Conservation (phyloP, 2,888 invertebrate genomes). For the Hypselothyrea guttata region DNA sequence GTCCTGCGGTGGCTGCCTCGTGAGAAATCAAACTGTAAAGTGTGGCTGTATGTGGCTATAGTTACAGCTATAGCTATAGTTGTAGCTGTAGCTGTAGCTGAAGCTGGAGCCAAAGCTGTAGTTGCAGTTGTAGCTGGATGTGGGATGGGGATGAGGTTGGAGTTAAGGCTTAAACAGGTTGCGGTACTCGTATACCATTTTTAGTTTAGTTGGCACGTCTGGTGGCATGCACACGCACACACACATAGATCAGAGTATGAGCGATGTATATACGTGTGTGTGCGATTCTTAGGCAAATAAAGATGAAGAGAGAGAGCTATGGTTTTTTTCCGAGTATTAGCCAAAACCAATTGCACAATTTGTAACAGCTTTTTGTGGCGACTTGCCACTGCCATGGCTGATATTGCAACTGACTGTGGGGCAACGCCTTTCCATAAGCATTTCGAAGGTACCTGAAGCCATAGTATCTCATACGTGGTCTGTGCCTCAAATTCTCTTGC, state of each 20-base stretch:
- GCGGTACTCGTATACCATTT: conserved; percentile 74
- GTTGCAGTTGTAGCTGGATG: conserved; percentile 17
- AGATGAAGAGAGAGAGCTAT: not conserved
- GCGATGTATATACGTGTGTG: not conserved
- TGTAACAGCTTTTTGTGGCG: conserved; percentile 71
- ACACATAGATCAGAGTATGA: not conserved
- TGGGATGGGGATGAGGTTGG: conserved; percentile 17
- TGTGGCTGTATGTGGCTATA: conserved; percentile 60
- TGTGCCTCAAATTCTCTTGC: conserved; percentile 11
- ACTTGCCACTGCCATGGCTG: conserved; percentile 33
- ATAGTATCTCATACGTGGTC: not conserved
- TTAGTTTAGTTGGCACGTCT: conserved; percentile 62
- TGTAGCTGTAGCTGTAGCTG: conserved; percentile 24
- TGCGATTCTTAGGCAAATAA: not conserved
- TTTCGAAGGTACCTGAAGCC: conserved; percentile 16
- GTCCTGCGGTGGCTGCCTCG: conserved; percentile 71
- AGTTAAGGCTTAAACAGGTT: conserved; percentile 63
- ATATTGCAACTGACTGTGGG: conserved; percentile 28
- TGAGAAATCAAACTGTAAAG: conserved; percentile 76
- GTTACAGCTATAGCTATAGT: too few species aligned
- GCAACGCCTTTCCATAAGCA: conserved; percentile 48
- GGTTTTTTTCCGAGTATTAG: conserved; percentile 51
- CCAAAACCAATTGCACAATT: conserved; percentile 75
- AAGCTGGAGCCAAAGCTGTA: conserved; percentile 1
- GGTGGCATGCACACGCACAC: conserved; percentile 36